These are phyloP conservation scores for Dichetophora obliterata DNA, from an alignment of 2,888 invertebrate species.

Conservation along the genomic window DNA sequence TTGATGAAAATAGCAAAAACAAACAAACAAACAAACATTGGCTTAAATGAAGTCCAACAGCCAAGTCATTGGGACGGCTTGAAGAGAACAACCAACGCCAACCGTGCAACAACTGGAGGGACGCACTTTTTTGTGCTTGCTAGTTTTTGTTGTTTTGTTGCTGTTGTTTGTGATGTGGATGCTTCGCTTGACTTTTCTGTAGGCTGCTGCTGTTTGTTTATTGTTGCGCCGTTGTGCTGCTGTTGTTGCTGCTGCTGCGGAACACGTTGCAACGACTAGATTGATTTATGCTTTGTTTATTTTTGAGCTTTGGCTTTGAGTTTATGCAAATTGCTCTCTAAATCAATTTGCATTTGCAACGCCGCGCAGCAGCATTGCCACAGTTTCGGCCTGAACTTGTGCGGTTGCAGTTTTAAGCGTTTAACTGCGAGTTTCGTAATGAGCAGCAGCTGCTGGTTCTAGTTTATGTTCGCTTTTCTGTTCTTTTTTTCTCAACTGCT, in stretches of 20 bases:
- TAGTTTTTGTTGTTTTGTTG: not conserved
- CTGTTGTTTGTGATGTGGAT: not conserved
- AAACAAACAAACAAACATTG: constrained; percentile 10
- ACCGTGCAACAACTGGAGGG: not conserved
- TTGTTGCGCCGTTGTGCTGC: not conserved
- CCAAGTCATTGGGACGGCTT: not conserved
- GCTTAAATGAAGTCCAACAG: not conserved
- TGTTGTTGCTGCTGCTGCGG: not conserved
- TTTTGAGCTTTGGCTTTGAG: constrained; percentile 37
- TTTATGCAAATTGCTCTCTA: constrained; percentile 48
- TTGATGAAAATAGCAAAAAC: not conserved
- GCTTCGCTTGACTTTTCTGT: not conserved
- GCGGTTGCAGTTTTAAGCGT: not conserved
- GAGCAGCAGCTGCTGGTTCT: not conserved
- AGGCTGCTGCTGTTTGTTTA: not conserved
- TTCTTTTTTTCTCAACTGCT: not conserved
- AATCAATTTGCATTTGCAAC: constrained; percentile 43
- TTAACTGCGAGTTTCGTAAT: not conserved
- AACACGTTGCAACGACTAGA: constrained; percentile 32
- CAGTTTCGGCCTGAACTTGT: not conserved
- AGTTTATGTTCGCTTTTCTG: not conserved
- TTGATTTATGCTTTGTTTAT: constrained; percentile 52
- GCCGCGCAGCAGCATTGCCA: not conserved
- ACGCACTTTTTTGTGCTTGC: not conserved
- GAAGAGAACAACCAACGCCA: not conserved